These are phyloP conservation scores for Junco hyemalis DNA, from an alignment of 2,113 vertebrate species.

Conservation along the genomic window DNA sequence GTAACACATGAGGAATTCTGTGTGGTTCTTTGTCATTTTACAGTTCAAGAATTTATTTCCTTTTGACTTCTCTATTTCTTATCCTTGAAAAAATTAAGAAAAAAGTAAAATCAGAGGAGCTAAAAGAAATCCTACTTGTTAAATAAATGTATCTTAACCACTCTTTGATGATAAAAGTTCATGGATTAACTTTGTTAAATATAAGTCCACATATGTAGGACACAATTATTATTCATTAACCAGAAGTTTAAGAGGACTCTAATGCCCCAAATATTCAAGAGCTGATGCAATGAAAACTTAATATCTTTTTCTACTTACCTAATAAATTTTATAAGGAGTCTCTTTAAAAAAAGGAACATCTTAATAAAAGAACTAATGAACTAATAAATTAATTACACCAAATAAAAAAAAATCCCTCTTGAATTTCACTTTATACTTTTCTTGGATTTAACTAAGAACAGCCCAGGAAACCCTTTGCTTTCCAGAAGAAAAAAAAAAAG, in stretches of 20 bases:
- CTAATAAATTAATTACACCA: neutral
- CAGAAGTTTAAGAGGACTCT: neutral
- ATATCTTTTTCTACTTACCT: neutral
- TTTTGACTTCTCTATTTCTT: neutral
- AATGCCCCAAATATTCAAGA: neutral
- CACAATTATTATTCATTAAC: neutral
- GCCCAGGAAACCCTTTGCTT: neutral
- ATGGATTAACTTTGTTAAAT: neutral
- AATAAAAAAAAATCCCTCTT: neutral
- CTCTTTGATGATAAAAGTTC: neutral
- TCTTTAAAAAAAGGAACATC: neutral
- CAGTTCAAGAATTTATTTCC: neutral
- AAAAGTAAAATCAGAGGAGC: neutral
- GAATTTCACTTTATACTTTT: neutral
- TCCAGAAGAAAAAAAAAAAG: too few relatives aligned
- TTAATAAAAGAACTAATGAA: neutral
- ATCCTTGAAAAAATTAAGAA: neutral
- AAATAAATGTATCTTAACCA: neutral
- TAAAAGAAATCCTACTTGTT: neutral
- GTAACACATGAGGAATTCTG: accelerated
- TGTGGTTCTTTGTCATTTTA: neutral
- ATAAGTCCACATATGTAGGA: neutral
- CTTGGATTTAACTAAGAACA: neutral
- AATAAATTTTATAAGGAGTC: neutral
- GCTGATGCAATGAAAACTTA: neutral